Base-by-base conservation (phyloP, 2,797 vertebrate species). In the Diplodus sargus region DNA sequence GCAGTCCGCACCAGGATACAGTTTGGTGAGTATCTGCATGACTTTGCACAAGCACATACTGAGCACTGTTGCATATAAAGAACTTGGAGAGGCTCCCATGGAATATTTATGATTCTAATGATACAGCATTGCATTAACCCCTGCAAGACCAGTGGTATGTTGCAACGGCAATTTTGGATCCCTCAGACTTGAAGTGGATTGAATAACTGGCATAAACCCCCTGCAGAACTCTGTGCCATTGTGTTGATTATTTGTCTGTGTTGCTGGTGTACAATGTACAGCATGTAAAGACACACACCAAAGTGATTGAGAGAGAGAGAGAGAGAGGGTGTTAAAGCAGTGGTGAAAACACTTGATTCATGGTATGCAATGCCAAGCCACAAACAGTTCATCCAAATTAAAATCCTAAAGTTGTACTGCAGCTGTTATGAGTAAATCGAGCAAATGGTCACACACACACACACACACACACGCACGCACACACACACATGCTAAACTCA, bases 1-100 rank as follows among this genome's bases (percentile, higher is more conserved):
- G 92, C 91, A 0, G 91, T 99, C 52, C 96, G 98, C 45, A 99
- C 97, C 0, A 95, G 98, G 86, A 97, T 99, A 85, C 98, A 99
- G 91, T 96, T 95, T 63, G 96, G 98, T 99, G 78, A 96, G 98
- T 95, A 79, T 79, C 34, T 62, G 63, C n/a, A 39, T 43, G 64
- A 34, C 62, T 78, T 76, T 75, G 72, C 66, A 82, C 68, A 78
- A 80, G 51, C 56, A 81, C 77, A 42, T 48, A 56, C 45, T 81
- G 25, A 80, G 18, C 39, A 18, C 42, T 51, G 4, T 51, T 28
- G 43, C 51, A 61, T 76, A 63, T 68, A 64, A 52, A 68, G 61
- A 81, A 66, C 54, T 45, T 68, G 23, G 12, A 77, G 25, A 43
- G 8, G 18, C 62, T 79, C 39, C 66, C 5, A 23, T 68, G 3